Evolutionary conservation across 2,113 vertebrate species (phyloP).

Genomic region (Eulemur macaco): DNA sequence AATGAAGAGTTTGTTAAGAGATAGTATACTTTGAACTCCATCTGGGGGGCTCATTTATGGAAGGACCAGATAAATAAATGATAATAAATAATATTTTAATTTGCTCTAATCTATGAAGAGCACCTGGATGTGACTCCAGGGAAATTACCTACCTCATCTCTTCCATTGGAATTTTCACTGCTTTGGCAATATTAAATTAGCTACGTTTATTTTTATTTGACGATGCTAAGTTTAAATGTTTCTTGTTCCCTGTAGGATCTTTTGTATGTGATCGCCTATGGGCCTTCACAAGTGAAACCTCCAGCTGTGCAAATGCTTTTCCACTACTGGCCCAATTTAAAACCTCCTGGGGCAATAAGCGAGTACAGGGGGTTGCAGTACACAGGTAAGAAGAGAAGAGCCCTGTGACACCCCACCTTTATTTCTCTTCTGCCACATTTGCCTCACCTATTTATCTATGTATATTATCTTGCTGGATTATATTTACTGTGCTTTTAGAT

Average conservation of each 20-base stretch:
- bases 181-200: background rate
- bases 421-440: background rate
- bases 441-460: background rate
- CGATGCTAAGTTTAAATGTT: slow-evolving; percentile 28
- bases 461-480: background rate
- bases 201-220: background rate
- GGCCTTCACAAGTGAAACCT: slow-evolving; percentile 98
- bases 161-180: background rate
- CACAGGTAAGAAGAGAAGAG: slow-evolving; percentile 89
- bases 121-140: background rate
- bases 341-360: slow-evolving; percentile 98
- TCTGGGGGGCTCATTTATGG: slow-evolving; percentile 4
- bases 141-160: background rate
- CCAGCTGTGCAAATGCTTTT: slow-evolving; percentile 99
- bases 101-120: background rate
- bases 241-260: slow-evolving; percentile 89
- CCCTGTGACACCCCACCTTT: background rate
- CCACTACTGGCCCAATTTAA: slow-evolving; percentile 99
- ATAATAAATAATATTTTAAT: background rate
- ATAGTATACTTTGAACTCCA: background rate
- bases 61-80: background rate
- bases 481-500: background rate
- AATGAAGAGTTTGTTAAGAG: slow-evolving; percentile 16
- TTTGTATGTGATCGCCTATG: slow-evolving; percentile 98
- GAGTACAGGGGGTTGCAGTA: slow-evolving; percentile 99